These are phyloP conservation scores for Danionella cerebrum DNA, from an alignment of 2,113 vertebrate species.

Conservation along the genomic window DNA sequence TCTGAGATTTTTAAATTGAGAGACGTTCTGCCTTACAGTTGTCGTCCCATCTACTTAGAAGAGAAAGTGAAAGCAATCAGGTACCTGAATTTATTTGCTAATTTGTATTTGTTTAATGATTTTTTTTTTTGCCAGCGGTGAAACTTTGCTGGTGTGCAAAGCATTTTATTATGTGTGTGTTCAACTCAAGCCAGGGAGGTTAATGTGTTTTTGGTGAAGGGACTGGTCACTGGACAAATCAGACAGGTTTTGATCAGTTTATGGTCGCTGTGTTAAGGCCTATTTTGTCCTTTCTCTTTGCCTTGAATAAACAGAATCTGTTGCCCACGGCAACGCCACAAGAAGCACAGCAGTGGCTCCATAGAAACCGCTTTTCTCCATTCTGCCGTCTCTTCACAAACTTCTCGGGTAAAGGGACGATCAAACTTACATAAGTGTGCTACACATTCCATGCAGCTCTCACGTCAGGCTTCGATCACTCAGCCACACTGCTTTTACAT, in stretches of 20 bases:
- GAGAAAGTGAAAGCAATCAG: conserved; percentile 44
- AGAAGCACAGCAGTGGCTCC: conserved; percentile 89
- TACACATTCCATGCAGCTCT: conserved; percentile 2
- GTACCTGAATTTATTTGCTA: conserved; percentile 43
- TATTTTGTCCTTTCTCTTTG: conserved; percentile 62
- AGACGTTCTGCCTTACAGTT: conserved; percentile 47
- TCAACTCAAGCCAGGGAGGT: neutral
- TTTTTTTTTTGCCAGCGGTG: neutral
- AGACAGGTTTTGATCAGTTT: conserved; percentile 6
- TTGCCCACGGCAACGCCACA: conserved; percentile 79
- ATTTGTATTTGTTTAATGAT: conserved; percentile 17
- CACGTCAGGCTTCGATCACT: neutral
- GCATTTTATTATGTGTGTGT: neutral
- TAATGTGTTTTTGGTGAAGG: neutral
- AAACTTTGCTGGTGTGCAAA: conserved; percentile 3
- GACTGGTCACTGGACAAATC: neutral
- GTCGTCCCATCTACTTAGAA: conserved; percentile 42
- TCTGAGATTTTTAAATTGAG: conserved; percentile 37
- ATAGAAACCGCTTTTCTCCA: conserved; percentile 82
- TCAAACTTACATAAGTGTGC: neutral
- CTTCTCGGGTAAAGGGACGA: conserved; percentile 74
- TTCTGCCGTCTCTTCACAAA: conserved; percentile 86
- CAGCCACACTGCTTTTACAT: neutral
- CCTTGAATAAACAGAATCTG: conserved; percentile 74
- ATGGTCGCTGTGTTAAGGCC: conserved; percentile 11